phyloP scores from a whole-genome alignment of 2,888 invertebrate species.

The Lissonota sp. region DNA sequence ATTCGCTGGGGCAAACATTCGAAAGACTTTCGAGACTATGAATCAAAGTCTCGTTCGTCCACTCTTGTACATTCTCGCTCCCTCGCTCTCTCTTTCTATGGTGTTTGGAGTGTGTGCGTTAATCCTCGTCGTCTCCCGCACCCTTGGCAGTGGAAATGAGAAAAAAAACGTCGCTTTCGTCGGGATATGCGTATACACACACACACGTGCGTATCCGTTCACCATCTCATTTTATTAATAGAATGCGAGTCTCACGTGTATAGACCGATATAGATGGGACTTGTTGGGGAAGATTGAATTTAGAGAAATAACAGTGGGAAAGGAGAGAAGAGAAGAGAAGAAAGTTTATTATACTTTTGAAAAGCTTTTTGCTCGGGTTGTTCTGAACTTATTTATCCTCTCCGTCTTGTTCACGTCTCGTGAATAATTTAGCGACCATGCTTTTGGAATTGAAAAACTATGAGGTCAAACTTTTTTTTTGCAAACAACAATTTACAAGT shows the following conservation, averaged over 20 bases:
- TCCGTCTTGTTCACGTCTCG: too few species aligned
- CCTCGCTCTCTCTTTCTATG: constrained; percentile 1
- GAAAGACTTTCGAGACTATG: constrained; percentile 12
- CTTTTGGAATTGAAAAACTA: too few species aligned
- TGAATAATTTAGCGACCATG: too few species aligned
- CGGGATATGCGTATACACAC: constrained; percentile 20
- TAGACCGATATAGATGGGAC: constrained; percentile 50
- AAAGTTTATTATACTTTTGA: constrained; percentile 56
- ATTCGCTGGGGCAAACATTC: neutral
- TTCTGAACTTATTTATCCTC: neutral
- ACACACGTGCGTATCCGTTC: constrained; percentile 35
- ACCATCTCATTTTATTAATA: constrained; percentile 53
- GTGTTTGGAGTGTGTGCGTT: constrained; percentile 29
- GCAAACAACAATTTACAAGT: too few species aligned
- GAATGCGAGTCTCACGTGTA: constrained; percentile 54
- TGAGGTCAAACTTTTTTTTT: too few species aligned
- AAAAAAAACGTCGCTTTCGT: constrained; percentile 22
- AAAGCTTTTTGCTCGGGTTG: constrained; percentile 14
- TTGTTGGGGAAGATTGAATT: constrained; percentile 34
- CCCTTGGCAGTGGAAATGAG: constrained; percentile 54
- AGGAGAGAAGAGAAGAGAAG: constrained; percentile 7
- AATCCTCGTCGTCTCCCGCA: constrained; percentile 31
- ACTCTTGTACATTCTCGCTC: neutral
- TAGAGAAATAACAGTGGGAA: neutral
- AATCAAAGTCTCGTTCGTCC: constrained; percentile 46